phyloP scores from a whole-genome alignment of 1,140 invertebrate genomes.

The Drosophila mauritiana region DNA sequence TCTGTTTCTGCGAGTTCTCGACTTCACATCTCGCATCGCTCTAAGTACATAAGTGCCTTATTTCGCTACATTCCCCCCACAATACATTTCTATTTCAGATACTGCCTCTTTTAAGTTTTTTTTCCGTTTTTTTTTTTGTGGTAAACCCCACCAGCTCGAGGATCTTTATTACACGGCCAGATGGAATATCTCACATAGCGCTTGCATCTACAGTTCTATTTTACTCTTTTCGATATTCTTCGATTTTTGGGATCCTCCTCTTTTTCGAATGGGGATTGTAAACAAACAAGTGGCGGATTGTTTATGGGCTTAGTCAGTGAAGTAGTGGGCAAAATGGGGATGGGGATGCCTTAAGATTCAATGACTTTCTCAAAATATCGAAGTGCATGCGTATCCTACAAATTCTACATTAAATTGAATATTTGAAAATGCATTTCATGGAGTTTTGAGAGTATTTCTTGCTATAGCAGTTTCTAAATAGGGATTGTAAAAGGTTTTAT shows the following conservation, averaged over 20 bases:
- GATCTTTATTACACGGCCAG: conserved; percentile 48
- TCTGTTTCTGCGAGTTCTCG: conserved; percentile 22
- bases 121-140: conserved; percentile 7
- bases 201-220: conserved; percentile 22
- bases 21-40: conserved; percentile 45
- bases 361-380: background rate
- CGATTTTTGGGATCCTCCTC: background rate
- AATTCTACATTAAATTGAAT: background rate
- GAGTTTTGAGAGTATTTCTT: too few relatives aligned
- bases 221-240: conserved; percentile 9
- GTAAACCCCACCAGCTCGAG: conserved; percentile 1
- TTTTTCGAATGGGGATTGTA: conserved; percentile 34
- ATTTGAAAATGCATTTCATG: background rate
- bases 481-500: too few relatives aligned
- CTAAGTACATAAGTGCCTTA: conserved; percentile 36
- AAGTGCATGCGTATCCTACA: background rate
- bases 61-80: background rate
- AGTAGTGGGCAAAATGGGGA: background rate
- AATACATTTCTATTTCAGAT: background rate
- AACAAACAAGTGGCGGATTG: conserved; percentile 65
- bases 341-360: background rate
- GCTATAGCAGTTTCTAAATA: too few relatives aligned
- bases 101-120: background rate
- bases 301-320: conserved; percentile 13
- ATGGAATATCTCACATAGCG: conserved; percentile 72